phyloP scores from a whole-genome alignment of 2,797 vertebrate genomes.

The Karalla daura region DNA sequence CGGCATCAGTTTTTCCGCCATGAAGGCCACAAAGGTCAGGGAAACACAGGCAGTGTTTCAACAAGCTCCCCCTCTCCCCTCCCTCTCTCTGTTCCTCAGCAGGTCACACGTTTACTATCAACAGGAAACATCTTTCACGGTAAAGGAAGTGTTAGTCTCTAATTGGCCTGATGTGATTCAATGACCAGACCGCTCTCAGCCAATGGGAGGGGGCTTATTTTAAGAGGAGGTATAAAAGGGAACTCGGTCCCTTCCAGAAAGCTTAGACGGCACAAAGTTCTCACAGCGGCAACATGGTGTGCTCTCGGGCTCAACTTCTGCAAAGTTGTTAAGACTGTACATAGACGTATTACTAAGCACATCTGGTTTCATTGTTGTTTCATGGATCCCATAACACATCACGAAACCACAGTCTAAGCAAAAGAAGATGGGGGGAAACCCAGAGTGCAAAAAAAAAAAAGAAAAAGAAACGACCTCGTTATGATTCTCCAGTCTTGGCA shows the following conservation, averaged over 20 bases:
- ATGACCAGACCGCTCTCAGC: slow-evolving; percentile 81
- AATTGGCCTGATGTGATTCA: slow-evolving; percentile 89
- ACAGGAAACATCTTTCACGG: slow-evolving; percentile 98
- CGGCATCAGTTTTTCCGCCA: slow-evolving; percentile 81
- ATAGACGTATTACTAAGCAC: slow-evolving; percentile 77
- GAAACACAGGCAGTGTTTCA: slow-evolving; percentile 78
- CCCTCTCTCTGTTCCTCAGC: slow-evolving; percentile 52
- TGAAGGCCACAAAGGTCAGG: slow-evolving; percentile 78
- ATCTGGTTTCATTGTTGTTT: slow-evolving; percentile 82
- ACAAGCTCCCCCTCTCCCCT: slow-evolving; percentile 39
- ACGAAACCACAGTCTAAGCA: slow-evolving; percentile 80
- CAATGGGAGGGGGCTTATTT: slow-evolving; percentile 93
- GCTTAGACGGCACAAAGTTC: slow-evolving; percentile 69
- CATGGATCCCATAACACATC: slow-evolving; percentile 78
- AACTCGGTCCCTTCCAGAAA: slow-evolving; percentile 51
- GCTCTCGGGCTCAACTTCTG: slow-evolving; percentile 69
- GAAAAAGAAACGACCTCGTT: slow-evolving; percentile 56
- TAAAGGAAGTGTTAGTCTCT: slow-evolving; percentile 91
- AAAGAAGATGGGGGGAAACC: slow-evolving; percentile 76
- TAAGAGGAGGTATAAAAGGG: slow-evolving; percentile 93
- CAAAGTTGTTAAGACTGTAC: slow-evolving; percentile 59
- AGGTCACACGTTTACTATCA: slow-evolving; percentile 85
- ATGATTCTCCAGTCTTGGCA: slow-evolving; percentile 48
- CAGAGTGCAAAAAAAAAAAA: slow-evolving; percentile 56
- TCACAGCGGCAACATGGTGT: slow-evolving; percentile 56